Evolutionary conservation across 2,888 invertebrate genomes (phyloP).

Genomic region (Lasius platythorax): DNA sequence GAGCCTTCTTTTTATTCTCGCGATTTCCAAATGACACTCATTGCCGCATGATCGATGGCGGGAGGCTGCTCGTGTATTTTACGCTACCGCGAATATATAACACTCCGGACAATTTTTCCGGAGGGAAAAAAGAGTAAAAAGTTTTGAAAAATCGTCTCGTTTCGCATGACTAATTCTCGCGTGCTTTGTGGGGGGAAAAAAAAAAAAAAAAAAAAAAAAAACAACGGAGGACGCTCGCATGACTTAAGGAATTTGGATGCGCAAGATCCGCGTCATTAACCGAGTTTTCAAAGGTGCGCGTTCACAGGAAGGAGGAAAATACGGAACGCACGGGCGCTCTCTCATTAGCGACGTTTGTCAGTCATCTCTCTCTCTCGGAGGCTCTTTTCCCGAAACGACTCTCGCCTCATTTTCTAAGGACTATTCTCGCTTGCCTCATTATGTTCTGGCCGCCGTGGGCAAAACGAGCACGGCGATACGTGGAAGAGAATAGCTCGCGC

Average conservation of each 20-base stretch:
- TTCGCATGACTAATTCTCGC: slow-evolving; percentile 14
- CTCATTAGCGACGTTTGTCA: slow-evolving; percentile 81
- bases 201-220: not conserved
- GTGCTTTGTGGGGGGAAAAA: not conserved
- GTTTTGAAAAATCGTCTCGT: not conserved
- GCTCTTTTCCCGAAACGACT: slow-evolving; percentile 56
- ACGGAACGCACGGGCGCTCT: slow-evolving; percentile 42
- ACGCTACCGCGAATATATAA: not conserved
- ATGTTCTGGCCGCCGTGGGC: slow-evolving; percentile 62
- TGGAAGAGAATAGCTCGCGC: slow-evolving; percentile 53
- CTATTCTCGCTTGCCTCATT: slow-evolving; percentile 79
- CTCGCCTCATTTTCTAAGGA: slow-evolving; percentile 74
- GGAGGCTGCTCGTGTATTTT: not conserved
- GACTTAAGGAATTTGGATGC: slow-evolving; percentile 11
- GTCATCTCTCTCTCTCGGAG: slow-evolving; percentile 71
- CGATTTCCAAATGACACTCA: slow-evolving; percentile 25
- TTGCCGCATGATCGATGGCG: not conserved
- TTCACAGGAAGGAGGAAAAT: slow-evolving; percentile 42
- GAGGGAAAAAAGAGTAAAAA: not conserved
- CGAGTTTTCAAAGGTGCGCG: slow-evolving; percentile 60
- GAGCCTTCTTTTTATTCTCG: slow-evolving; percentile 7
- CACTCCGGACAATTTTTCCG: not conserved
- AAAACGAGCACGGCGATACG: slow-evolving; percentile 58
- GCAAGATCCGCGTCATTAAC: slow-evolving; percentile 61
- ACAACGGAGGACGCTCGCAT: not conserved